phyloP scores from a whole-genome alignment of 2,113 vertebrate species.

The Cyprinodon brontotheroides region DNA sequence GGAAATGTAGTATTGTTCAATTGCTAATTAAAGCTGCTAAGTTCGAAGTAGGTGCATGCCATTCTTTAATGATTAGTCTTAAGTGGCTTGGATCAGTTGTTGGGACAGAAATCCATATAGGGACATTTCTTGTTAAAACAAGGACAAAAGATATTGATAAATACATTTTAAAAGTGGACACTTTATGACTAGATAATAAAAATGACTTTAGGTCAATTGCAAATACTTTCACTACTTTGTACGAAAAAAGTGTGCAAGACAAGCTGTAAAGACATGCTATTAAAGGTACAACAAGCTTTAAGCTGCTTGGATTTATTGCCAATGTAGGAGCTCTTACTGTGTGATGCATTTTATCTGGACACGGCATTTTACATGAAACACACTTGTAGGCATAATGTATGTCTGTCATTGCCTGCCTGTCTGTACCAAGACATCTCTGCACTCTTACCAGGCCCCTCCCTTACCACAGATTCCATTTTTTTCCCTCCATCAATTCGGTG shows the following conservation, averaged over 20 bases:
- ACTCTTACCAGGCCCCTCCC: conserved; percentile 66
- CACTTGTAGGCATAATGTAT: conserved; percentile 55
- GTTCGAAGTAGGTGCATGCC: too few species aligned
- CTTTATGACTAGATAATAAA: conserved; percentile 30
- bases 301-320: conserved; percentile 52
- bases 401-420: conserved; percentile 23
- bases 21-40: too few species aligned
- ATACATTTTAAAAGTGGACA: conserved; percentile 25
- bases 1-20: too few species aligned
- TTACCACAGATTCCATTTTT: conserved; percentile 67
- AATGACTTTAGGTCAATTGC: conserved; percentile 31
- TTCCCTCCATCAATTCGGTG: conserved; percentile 80
- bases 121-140: neutral
- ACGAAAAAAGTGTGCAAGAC: conserved; percentile 49
- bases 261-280: conserved; percentile 63
- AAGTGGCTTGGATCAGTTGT: too few species aligned
- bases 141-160: neutral
- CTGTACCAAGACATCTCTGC: conserved; percentile 36
- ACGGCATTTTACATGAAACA: conserved; percentile 67
- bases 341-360: conserved; percentile 61
- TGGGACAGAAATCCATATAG: too few species aligned
- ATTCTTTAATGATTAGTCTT: too few species aligned
- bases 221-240: conserved; percentile 25
- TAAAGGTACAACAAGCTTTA: conserved; percentile 56
- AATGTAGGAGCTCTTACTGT: conserved; percentile 56